Evolutionary conservation across 2,797 vertebrate genomes (phyloP).

Genomic region (Fundulus diaphanus): DNA sequence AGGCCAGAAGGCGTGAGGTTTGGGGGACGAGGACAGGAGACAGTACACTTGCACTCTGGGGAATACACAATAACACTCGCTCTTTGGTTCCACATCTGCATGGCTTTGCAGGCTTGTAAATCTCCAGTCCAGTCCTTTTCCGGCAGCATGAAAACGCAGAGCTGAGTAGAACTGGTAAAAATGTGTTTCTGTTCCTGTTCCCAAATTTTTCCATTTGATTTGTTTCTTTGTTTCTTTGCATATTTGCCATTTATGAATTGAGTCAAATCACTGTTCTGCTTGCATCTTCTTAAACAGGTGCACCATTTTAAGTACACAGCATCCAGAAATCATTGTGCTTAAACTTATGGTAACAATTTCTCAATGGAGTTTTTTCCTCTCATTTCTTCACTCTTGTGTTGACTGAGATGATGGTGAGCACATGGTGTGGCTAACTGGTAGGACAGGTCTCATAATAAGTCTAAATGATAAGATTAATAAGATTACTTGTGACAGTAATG

Average conservation of each 20-base stretch:
- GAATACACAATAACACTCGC: conserved; percentile 79
- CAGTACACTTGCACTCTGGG: conserved; percentile 63
- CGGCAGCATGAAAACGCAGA: conserved; percentile 64
- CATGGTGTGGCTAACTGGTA: neutral
- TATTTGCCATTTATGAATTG: neutral
- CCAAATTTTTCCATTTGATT: neutral
- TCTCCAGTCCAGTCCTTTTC: conserved; percentile 77
- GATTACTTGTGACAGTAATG: neutral
- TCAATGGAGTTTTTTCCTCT: neutral
- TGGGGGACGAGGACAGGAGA: conserved; percentile 38
- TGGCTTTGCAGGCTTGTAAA: conserved; percentile 74
- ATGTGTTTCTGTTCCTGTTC: neutral
- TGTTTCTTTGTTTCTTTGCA: neutral
- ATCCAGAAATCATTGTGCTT: neutral
- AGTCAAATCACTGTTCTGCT: neutral
- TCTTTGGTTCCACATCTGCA: conserved; percentile 81
- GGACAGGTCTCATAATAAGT: neutral
- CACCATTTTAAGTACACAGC: neutral
- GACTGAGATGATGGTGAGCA: neutral
- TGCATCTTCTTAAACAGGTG: neutral
- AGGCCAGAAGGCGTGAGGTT: conserved; percentile 44
- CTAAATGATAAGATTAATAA: too few species aligned
- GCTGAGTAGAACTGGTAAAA: neutral
- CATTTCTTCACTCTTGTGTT: neutral
- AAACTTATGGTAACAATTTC: neutral